These are phyloP conservation scores for Hermaeophaga mercurialis DNA, from an alignment of 2,888 invertebrate genomes.

Conservation along the genomic window DNA sequence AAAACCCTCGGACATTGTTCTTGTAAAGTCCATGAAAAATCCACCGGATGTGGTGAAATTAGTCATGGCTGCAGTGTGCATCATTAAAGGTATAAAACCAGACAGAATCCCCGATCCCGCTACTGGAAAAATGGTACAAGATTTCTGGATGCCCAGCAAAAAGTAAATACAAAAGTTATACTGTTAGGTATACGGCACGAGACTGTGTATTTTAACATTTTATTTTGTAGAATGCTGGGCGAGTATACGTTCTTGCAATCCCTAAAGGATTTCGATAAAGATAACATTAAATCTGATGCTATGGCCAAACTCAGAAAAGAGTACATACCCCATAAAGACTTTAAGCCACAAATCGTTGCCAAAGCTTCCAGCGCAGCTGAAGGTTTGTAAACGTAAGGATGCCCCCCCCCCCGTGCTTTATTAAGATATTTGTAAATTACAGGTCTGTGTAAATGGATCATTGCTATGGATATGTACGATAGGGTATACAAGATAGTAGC, in stretches of 20 bases:
- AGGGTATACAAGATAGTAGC: slow-evolving; percentile 71
- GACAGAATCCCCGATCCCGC: slow-evolving; percentile 76
- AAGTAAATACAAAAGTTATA: slow-evolving; percentile 40
- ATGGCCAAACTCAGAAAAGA: slow-evolving; percentile 79
- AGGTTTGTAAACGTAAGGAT: slow-evolving; percentile 65
- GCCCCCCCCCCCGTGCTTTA: no score
- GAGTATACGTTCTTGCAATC: slow-evolving; percentile 80
- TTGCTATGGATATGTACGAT: slow-evolving; percentile 89
- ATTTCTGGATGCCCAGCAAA: slow-evolving; percentile 88
- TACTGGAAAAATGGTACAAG: slow-evolving; percentile 71
- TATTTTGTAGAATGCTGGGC: slow-evolving; percentile 64
- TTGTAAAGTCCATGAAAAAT: slow-evolving; percentile 89
- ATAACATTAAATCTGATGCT: slow-evolving; percentile 74
- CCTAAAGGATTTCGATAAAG: slow-evolving; percentile 81
- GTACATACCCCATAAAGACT: slow-evolving; percentile 75
- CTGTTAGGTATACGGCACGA: neutral
- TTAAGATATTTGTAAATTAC: no score
- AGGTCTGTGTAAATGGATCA: slow-evolving; percentile 82
- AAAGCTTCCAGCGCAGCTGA: slow-evolving; percentile 95
- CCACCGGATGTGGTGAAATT: slow-evolving; percentile 82
- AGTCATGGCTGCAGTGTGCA: slow-evolving; percentile 90
- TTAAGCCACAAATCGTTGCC: slow-evolving; percentile 78
- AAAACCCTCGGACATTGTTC: slow-evolving; percentile 82
- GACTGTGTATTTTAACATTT: neutral
- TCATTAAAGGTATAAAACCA: slow-evolving; percentile 80